A percentile compares a stretch with the other conserved stretches of the same genome.
These are phyloP conservation scores for Hydrozoanthus gracilis DNA, from an alignment of 92 coral and sea anemone genomes.

Conservation along the genomic window DNA sequence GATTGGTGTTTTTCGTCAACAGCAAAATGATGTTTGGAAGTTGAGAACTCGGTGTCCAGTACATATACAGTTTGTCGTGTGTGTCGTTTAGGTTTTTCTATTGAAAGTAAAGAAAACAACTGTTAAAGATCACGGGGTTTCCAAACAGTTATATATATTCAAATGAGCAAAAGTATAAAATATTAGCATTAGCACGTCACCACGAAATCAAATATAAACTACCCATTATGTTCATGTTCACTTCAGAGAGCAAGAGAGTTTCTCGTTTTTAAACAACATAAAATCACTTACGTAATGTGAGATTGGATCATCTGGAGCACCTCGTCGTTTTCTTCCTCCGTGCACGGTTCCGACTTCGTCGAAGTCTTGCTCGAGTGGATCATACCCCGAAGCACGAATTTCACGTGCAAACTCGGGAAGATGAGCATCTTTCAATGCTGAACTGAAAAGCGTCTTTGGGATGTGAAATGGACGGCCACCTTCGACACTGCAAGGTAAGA, in stretches of 20 bases:
- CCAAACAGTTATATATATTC: conserved; percentile 16
- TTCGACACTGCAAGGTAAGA: conserved; percentile 4
- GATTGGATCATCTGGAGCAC: not conserved
- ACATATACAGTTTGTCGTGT: conserved; percentile 7
- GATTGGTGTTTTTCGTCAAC: conserved; percentile 9
- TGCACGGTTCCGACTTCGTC: not conserved
- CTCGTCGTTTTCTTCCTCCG: conserved; percentile 30
- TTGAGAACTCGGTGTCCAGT: conserved; percentile 31
- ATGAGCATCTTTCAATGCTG: conserved; percentile 22
- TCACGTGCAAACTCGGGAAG: conserved; percentile 29
- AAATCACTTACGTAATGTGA: conserved; percentile 28
- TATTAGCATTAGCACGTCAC: conserved; percentile 7
- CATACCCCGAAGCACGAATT: conserved; percentile 17
- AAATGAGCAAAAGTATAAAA: not conserved
- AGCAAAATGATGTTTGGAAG: conserved; percentile 20
- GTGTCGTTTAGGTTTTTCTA: conserved; percentile 21
- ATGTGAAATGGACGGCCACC: conserved; percentile 42
- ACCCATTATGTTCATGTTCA: not conserved
- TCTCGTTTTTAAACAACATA: not conserved
- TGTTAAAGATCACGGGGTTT: conserved; percentile 7
- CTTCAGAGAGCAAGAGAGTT: not conserved
- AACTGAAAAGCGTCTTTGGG: conserved; percentile 33
- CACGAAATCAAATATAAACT: too few relatives aligned
- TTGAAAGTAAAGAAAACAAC: not conserved
- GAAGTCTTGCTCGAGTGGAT: conserved; percentile 20